A percentile compares a stretch with the other conserved stretches of the same genome.
These are phyloP conservation scores for Lingula anatina DNA, from an alignment of 2,888 invertebrate genomes.

Conservation along the genomic window DNA sequence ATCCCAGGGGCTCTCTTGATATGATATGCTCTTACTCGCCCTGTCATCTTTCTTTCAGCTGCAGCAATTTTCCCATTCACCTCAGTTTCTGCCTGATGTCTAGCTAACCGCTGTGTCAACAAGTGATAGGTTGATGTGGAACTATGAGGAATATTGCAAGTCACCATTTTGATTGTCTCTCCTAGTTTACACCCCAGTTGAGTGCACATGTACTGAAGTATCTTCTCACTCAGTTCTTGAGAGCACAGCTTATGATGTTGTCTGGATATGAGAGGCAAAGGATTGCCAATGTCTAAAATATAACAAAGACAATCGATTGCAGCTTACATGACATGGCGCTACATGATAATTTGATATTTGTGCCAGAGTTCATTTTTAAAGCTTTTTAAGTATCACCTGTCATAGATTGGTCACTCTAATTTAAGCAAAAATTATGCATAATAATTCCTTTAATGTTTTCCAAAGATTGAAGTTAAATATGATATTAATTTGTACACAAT, in stretches of 20 bases:
- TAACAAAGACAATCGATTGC: not conserved
- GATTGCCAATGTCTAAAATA: constrained; percentile 22
- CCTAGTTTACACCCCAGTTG: constrained; percentile 35
- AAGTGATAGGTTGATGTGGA: constrained; percentile 43
- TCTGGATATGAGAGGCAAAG: constrained; percentile 28
- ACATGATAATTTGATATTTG: not conserved
- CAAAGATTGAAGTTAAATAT: no score
- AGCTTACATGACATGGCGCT: not conserved
- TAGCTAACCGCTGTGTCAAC: constrained; percentile 21
- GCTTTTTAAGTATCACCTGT: no score
- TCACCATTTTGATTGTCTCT: constrained; percentile 40
- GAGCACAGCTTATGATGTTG: constrained; percentile 38
- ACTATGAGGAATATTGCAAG: constrained; percentile 37
- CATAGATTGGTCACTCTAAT: no score
- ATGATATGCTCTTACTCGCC: no score
- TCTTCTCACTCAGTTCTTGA: constrained; percentile 32
- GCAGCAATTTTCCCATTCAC: constrained; percentile 13
- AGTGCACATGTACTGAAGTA: constrained; percentile 42
- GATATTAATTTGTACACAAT: no score
- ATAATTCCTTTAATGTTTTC: no score
- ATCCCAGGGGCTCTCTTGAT: no score
- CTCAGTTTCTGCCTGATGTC: constrained; percentile 15
- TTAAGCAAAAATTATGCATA: no score
- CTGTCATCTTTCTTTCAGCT: no score
- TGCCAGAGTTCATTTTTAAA: not conserved